Evolutionary conservation across 2,113 vertebrate genomes (phyloP).

Genomic region (Balaenoptera acutorostrata): DNA sequence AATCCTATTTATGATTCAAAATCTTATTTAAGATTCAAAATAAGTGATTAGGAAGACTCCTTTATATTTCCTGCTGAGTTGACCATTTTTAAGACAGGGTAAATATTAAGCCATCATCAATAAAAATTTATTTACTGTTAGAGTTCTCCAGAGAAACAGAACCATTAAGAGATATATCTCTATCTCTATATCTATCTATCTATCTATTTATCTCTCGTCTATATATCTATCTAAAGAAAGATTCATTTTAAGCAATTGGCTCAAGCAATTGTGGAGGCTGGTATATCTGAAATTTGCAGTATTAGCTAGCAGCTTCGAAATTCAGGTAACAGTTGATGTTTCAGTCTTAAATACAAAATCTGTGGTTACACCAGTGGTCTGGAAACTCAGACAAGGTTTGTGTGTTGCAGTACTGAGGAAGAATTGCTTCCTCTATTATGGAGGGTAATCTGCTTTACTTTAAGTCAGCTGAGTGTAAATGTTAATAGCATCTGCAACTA

Average conservation of each 20-base stretch:
- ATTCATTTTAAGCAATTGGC: not conserved
- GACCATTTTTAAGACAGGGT: not conserved
- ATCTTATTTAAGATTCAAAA: not conserved
- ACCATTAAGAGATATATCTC: not conserved
- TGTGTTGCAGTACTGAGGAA: not conserved
- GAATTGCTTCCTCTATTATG: not conserved
- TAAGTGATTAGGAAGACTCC: not conserved
- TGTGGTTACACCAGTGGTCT: not conserved
- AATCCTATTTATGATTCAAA: not conserved
- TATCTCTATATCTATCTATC: not conserved
- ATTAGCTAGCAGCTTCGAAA: not conserved
- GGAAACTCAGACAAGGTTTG: not conserved
- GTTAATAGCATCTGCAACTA: not conserved
- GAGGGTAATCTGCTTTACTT: not conserved
- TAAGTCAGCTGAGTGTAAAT: not conserved
- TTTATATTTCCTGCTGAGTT: not conserved
- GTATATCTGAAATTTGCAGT: not conserved
- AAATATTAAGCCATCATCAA: not conserved
- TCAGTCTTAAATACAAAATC: not conserved
- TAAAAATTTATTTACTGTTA: not conserved
- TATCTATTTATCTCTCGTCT: not conserved
- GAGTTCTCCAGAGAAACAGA: not conserved
- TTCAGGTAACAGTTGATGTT: not conserved
- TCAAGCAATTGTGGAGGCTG: fast-evolving
- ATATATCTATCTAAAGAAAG: not conserved